phyloP scores from a whole-genome alignment of 2,113 vertebrate genomes.

The Chrysemys picta region DNA sequence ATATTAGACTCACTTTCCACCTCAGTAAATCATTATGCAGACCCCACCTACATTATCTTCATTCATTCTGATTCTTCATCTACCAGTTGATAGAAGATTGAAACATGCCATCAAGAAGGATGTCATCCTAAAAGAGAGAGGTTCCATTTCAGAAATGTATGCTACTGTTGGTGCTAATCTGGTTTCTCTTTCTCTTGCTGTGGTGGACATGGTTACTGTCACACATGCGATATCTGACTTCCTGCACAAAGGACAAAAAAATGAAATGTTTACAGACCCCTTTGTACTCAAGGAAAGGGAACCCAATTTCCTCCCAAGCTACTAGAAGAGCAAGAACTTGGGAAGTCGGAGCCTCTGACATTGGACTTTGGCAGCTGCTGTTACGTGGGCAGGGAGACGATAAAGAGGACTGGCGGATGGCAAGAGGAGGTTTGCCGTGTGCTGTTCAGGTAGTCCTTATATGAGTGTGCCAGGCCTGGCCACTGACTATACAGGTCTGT shows the following conservation, averaged over 20 bases:
- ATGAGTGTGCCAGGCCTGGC: not conserved
- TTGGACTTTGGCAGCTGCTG: not conserved
- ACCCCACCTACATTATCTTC: not conserved
- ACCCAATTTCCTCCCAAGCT: not conserved
- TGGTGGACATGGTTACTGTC: not conserved
- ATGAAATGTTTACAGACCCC: not conserved
- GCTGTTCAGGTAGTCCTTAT: not conserved
- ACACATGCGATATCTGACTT: not conserved
- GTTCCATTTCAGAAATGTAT: rapidly evolving
- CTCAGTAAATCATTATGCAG: not conserved
- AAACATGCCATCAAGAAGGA: not conserved
- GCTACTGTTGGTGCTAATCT: not conserved
- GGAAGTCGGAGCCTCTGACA: too few species aligned
- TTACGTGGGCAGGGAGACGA: not conserved
- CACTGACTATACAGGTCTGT: not conserved
- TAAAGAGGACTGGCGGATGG: not conserved
- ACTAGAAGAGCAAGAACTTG: not conserved
- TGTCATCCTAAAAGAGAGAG: not conserved
- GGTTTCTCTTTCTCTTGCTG: not conserved
- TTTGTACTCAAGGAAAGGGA: not conserved
- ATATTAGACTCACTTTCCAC: not conserved
- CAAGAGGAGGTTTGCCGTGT: not conserved
- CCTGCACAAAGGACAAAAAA: not conserved
- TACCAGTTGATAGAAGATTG: not conserved
- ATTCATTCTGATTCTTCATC: not conserved